phyloP scores from a whole-genome alignment of 1,140 invertebrate genomes.

The Apis florea region DNA sequence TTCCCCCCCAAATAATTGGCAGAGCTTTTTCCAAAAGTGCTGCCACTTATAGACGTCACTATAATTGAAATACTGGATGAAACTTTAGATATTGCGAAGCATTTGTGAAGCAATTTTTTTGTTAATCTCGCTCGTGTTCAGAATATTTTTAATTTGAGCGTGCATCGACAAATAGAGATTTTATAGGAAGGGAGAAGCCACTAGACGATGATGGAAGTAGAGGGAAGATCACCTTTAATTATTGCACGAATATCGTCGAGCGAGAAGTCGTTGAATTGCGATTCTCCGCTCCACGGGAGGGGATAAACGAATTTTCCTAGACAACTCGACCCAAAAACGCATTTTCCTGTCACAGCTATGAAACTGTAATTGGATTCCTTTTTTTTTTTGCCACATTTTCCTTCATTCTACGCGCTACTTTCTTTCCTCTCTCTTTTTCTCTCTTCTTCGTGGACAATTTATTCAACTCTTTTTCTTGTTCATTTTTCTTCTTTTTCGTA shows the following conservation, averaged over 20 bases:
- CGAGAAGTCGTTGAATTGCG: not conserved
- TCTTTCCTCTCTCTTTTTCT: not conserved
- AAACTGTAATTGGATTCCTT: not conserved
- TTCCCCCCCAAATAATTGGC: too few species aligned
- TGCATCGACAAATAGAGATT: not conserved
- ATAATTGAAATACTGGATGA: too few species aligned
- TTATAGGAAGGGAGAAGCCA: not conserved
- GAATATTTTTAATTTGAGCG: not conserved
- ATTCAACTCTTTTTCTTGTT: not conserved
- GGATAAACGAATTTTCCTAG: not conserved
- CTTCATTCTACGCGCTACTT: not conserved
- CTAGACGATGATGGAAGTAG: not conserved
- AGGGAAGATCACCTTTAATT: conserved; percentile 3
- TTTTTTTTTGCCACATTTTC: not conserved
- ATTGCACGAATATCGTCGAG: conserved; percentile 3
- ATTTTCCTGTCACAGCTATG: not conserved
- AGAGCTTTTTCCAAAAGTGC: too few species aligned
- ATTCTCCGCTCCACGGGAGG: not conserved
- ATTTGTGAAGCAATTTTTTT: not conserved
- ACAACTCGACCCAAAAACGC: not conserved
- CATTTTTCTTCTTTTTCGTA: not conserved
- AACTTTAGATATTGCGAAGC: too few species aligned
- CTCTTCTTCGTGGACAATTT: not conserved
- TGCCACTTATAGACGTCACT: too few species aligned
- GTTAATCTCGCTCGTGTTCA: too few species aligned